Base-by-base conservation (phyloP, 2,113 vertebrate genomes). In the Saimiri boliviensis region DNA sequence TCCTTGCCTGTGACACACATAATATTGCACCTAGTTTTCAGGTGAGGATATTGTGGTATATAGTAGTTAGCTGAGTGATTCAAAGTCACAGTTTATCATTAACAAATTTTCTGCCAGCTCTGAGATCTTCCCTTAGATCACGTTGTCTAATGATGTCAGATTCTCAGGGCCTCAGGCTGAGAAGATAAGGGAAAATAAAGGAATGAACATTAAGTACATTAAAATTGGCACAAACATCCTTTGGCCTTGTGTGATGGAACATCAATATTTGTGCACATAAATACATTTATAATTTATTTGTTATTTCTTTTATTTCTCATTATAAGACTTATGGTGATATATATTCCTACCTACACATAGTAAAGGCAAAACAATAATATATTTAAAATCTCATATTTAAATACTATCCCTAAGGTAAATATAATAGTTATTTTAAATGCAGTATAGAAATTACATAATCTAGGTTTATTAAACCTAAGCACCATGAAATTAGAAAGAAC, bases 261-360 rank as follows among this genome's bases (percentile, higher is more conserved):
- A 82, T 89, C 93, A 95, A 92, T 79, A 88, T 79, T 83, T 89
- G 13, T 82, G 40, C 30, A 93, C 45, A 81, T 52, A 93, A 94
- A 80, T 52, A n/a, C 27, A 79, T 54, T 85, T 89, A 40, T 63
- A 89, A 85, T 86, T 95, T 77, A 37, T 86, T 89, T 86, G 4
- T n/a, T 86, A 52, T 77, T 96, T 88, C 17, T 19, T 77, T 77
- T 77, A 17, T 77, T 66, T 95, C 30, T 85, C 81, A 84, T 71
- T 81, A 76, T 89, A 93, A 95, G 35, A 56, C 52, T 19, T 66
- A 42, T 83, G 89, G 40, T 82, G 17, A 73, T 77, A 91, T 40
- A 95, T 86, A 94, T 68, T 91, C 60, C 90, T 92, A 76, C 60
- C 25, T 88, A 86, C 86, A 5, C 73, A 77, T 3, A 89, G 6